Base-by-base conservation (phyloP, 1,140 invertebrate species). In the Platyscapa corneri region DNA sequence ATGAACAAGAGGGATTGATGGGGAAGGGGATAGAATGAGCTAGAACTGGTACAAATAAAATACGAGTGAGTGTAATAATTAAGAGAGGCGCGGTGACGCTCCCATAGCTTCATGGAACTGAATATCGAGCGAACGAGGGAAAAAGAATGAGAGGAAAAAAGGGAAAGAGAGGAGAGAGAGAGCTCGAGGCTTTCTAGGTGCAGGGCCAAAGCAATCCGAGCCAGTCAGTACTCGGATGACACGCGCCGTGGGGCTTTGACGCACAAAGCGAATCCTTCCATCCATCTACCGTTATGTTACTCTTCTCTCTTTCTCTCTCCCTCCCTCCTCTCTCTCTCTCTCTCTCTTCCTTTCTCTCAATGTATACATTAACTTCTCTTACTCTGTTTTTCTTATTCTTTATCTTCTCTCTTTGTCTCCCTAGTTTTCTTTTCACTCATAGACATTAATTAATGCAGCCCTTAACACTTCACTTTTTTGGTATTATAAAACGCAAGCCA, bases 171-270 rank as follows among this genome's bases (percentile, higher is more conserved):
- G 20, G 16, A 72, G 34, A 34, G 1, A 23, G 10, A 37, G n/a
- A 32, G 65, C 65, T 39, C 32, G 67, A 10, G 34, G 67, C 67
- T 39, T 72, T 72, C 34, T 72, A 20, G 49, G 49, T 34, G 49
- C 46, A 75, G 75, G 32, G 49, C 75, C 16, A 53, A 49, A 77
- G 75, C 32, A 77, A 56, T 77, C 74, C 12, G 42, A 75, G 42
- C 74, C 74, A 75, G 74, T 46, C 39, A 75, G 74, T 30, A 42
- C 46, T 75, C 42, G 74, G 74, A 75, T 75, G 74, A 75, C 74
- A 75, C 74, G 74, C 74, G 74, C 74, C 49, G 76, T 30, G 76
- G 76, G 74, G 74, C 74, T 75, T 75, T 75, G 74, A 75, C 74
- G 74, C 42, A 75, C 74, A 75, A 75, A 75, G 74, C 80, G 27